Percentiles rank a stretch among this genome's conserved stretches.
Evolutionary conservation across 2,888 invertebrate species (phyloP).

Genomic region (Andrena chrysosceles): DNA sequence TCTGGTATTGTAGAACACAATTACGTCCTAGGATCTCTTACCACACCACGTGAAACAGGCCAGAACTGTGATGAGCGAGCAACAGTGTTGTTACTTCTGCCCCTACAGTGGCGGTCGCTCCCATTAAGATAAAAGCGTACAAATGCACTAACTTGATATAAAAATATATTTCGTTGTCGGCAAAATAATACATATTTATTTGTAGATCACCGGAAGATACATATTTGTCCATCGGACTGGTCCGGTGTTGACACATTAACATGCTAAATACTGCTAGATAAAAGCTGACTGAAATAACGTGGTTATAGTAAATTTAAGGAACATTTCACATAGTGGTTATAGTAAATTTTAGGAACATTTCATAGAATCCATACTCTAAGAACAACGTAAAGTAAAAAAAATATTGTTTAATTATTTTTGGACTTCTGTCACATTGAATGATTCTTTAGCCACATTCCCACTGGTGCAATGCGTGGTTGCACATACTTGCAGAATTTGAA

Average conservation of each 20-base stretch:
- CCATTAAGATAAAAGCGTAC: rapidly evolving
- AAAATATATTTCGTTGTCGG: neutral
- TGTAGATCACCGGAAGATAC: neutral
- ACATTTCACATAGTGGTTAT: neutral
- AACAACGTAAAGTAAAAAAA: too few species aligned
- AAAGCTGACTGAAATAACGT: neutral
- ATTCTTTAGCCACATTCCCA: too few species aligned
- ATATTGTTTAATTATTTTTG: too few species aligned
- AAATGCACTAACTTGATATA: neutral
- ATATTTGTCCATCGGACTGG: neutral
- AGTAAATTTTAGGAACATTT: neutral
- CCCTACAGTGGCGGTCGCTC: neutral
- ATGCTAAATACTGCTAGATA: neutral
- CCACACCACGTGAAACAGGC: conserved; percentile 36
- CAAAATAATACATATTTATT: neutral
- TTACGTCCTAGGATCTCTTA: conserved; percentile 1
- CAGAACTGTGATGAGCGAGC: conserved; percentile 1
- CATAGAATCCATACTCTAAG: too few species aligned
- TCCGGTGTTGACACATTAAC: too few species aligned
- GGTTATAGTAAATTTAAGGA: neutral
- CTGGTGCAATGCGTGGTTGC: too few species aligned
- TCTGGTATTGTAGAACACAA: too few species aligned
- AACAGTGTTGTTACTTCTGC: conserved; percentile 13
- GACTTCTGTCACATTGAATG: too few species aligned
- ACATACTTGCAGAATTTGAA: too few species aligned